These are phyloP conservation scores for Ecliptopera silaceata DNA, from an alignment of 2,888 invertebrate genomes.

Conservation along the genomic window DNA sequence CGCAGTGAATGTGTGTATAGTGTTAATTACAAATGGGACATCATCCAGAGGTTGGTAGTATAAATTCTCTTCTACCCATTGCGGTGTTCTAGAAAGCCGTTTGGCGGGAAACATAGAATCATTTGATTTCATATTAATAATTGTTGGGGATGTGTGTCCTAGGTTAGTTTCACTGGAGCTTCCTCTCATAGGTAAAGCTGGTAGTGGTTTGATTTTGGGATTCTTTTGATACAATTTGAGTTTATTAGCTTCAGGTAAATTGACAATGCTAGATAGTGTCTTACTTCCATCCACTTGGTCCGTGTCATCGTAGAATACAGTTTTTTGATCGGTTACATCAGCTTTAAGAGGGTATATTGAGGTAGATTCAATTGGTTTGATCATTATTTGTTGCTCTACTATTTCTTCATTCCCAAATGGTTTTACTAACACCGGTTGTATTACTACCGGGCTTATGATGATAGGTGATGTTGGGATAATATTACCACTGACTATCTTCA, in stretches of 20 bases:
- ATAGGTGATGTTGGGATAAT: constrained; percentile 56
- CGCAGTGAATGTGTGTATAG: constrained; percentile 46
- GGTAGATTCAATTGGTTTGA: constrained; percentile 26
- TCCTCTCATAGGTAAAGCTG: constrained; percentile 56
- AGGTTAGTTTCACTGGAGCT: constrained; percentile 48
- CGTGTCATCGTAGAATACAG: constrained; percentile 70
- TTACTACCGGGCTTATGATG: constrained; percentile 67
- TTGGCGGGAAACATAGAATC: constrained; percentile 46
- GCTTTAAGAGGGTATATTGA: constrained; percentile 34
- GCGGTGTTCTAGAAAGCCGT: constrained; percentile 62
- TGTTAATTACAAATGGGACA: constrained; percentile 67
- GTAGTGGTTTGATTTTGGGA: constrained; percentile 56
- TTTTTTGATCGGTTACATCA: constrained; percentile 47
- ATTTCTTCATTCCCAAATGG: constrained; percentile 16
- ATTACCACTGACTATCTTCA: constrained; percentile 55
- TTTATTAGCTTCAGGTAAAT: constrained; percentile 40
- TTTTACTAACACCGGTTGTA: constrained; percentile 45
- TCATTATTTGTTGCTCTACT: constrained; percentile 34
- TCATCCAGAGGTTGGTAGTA: constrained; percentile 72
- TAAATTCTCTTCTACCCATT: constrained; percentile 67
- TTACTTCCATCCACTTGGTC: constrained; percentile 55
- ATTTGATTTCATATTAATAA: constrained; percentile 33
- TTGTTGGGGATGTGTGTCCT: constrained; percentile 45
- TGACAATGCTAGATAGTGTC: constrained; percentile 30
- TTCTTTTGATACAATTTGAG: constrained; percentile 65